These are phyloP conservation scores for Trogon surrucura DNA, from an alignment of 2,113 vertebrate genomes.

Conservation along the genomic window DNA sequence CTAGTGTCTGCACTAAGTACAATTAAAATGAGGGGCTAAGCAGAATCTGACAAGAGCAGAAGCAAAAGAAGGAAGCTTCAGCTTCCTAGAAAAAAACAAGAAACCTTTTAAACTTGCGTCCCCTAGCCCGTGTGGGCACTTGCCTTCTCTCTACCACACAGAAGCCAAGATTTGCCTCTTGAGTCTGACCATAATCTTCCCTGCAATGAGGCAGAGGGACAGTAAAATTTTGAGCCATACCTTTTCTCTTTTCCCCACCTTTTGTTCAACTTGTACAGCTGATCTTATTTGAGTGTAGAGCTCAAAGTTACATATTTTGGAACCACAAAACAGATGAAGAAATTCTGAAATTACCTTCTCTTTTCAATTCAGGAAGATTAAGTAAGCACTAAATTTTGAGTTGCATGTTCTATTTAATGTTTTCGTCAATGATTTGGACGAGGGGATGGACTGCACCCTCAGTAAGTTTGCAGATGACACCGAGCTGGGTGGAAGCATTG, in stretches of 20 bases:
- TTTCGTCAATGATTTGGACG: too few species aligned
- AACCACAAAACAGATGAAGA: neutral
- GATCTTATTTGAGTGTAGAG: neutral
- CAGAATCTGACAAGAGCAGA: neutral
- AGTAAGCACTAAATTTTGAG: neutral
- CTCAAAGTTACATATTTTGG: neutral
- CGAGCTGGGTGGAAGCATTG: too few species aligned
- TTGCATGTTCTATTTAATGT: neutral
- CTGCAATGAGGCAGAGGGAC: neutral
- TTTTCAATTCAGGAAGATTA: neutral
- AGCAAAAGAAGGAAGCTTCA: neutral
- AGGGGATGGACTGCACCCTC: too few species aligned
- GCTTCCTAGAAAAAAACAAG: neutral
- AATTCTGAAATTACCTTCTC: neutral
- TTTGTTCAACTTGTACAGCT: neutral
- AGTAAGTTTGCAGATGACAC: too few species aligned
- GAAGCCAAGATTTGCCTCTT: neutral
- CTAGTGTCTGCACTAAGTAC: neutral
- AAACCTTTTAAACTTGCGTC: neutral
- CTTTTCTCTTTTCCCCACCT: neutral
- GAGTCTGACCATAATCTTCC: neutral
- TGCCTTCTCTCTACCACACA: neutral
- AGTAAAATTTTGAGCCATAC: neutral
- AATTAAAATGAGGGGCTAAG: neutral
- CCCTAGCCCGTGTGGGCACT: accelerated